Conservation (phyloP, 1,140 invertebrate species). For the Bacillus rossius region DNA sequence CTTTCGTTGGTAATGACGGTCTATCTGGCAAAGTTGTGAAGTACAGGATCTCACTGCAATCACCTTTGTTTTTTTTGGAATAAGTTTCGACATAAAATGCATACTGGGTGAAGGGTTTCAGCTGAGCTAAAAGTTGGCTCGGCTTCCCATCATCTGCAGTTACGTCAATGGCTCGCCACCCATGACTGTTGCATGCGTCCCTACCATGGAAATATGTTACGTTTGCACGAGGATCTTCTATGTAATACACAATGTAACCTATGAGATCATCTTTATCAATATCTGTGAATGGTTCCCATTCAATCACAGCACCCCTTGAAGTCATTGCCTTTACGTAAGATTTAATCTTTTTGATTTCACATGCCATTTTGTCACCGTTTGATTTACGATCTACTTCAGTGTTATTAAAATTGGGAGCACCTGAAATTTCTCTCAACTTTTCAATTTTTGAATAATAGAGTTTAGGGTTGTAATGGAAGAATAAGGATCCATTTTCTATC, state of each 20-base stretch:
- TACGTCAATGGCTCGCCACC: too few relatives aligned
- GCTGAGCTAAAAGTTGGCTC: constrained; percentile 4
- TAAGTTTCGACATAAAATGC: constrained; percentile 61
- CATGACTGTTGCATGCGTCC: not conserved
- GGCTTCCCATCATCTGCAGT: too few relatives aligned
- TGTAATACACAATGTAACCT: constrained; percentile 54
- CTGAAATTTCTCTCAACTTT: constrained; percentile 44
- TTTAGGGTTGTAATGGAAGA: constrained; percentile 71
- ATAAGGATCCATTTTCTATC: constrained; percentile 55
- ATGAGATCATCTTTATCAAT: constrained; percentile 22
- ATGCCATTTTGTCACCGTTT: constrained; percentile 68
- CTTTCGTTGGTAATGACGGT: constrained; percentile 49
- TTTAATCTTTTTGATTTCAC: constrained; percentile 46
- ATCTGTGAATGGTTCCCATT: constrained; percentile 46
- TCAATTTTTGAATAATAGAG: constrained; percentile 63
- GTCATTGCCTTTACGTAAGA: constrained; percentile 41
- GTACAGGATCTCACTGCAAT: constrained; percentile 49
- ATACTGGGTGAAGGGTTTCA: constrained; percentile 60
- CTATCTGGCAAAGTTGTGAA: constrained; percentile 54
- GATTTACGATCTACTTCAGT: constrained; percentile 52
- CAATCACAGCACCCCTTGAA: constrained; percentile 38
- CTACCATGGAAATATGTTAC: constrained; percentile 31
- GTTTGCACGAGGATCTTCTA: constrained; percentile 47
- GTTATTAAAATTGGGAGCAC: constrained; percentile 37
- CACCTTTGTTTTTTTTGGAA: constrained; percentile 36